Evolutionary conservation across 1,140 invertebrate genomes (phyloP), one percentile per base, ranked within the genome.

Genomic region (Micrasema longulum): DNA sequence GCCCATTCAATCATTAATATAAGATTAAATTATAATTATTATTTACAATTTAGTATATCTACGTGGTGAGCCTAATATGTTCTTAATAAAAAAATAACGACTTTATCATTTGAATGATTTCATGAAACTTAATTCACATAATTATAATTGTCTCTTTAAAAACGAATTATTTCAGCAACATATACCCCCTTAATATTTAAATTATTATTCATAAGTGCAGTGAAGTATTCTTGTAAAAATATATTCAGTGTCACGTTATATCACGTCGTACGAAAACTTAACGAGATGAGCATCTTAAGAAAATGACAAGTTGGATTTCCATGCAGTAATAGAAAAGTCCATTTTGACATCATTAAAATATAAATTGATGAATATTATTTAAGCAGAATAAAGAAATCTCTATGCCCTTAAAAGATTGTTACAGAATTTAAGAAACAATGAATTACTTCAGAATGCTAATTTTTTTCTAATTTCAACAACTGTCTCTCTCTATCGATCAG

Each of bases 161-260:
- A 2, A 45, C 1, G 12, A 6, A 45, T n/a, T n/a, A 2, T 11
- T 9, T 22, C 11, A 48, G 20, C 6, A 16, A 20, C 47, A 22
- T 48, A 48, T 18, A 7, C 9, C 1, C 12, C 26, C 12, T 52
- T 55, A 43, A 22, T 20, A 35, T 60, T 9, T 38, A 1, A 22
- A 60, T 38, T 35, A 60, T 18, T 60, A 60, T 60, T 60, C 55
- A 60, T 41, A 60, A 60, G 55, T 60, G 55, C 36, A 41, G 55
- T 41, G 14, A 31, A 60, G 55, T 22, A 23, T 60, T 41, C 55
- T 60, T 23, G 22, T 16, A 60, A 18, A 60, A 60, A 60, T 60
- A 38, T 60, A 38, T 53, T 53, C 50, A 26, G 20, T 53, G 50
- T 53, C 50, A 53, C 50, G 50, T 53, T 60, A 60, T 60, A 18